Conservation (phyloP, 2,797 vertebrate species). For the Sebastes iracundus region DNA sequence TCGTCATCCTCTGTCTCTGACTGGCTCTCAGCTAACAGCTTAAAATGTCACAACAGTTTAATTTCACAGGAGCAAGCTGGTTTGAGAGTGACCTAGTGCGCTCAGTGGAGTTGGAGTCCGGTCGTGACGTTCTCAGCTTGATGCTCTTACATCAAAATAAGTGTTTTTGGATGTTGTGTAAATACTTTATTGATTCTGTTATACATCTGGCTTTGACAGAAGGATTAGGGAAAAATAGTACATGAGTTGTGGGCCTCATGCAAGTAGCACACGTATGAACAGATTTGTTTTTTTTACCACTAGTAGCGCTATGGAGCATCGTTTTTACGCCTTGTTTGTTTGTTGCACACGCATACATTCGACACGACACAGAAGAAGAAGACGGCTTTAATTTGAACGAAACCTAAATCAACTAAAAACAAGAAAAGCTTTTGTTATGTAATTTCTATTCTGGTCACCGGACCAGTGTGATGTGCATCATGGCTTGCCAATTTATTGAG, state of each 20-base stretch:
- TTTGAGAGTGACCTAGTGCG: conserved; percentile 36
- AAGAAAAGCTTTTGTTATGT: not conserved
- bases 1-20: conserved; percentile 43
- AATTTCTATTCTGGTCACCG: not conserved
- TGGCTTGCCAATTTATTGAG: not conserved
- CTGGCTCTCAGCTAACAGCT: conserved; percentile 55
- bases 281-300: not conserved
- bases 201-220: not conserved
- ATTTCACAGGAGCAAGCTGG: conserved; percentile 34
- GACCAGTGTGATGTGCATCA: not conserved
- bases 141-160: not conserved
- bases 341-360: not conserved
- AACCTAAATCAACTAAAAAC: not conserved
- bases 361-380: not conserved
- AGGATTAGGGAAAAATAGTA: not conserved
- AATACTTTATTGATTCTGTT: not conserved
- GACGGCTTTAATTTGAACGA: not conserved
- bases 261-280: not conserved
- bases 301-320: not conserved
- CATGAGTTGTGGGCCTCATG: not conserved
- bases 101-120: conserved; percentile 16
- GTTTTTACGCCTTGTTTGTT: not conserved
- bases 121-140: conserved; percentile 21
- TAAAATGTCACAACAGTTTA: conserved; percentile 64
- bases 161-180: not conserved